phyloP scores from a whole-genome alignment of 2,113 vertebrate species.

The Anhinga rufa region DNA sequence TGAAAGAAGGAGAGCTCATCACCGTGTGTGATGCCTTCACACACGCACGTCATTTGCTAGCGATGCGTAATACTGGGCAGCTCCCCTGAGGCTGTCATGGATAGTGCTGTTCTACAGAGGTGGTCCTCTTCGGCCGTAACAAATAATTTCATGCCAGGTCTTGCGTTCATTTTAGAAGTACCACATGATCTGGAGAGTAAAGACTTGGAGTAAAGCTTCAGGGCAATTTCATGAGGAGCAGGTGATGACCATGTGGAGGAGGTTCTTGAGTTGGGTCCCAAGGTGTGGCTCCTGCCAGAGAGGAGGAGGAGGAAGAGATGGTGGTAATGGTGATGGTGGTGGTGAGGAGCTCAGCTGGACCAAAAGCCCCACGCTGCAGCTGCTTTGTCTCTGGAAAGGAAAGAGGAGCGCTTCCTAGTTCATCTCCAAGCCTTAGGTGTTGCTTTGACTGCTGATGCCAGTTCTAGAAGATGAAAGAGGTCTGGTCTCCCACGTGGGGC shows the following conservation, averaged over 20 bases:
- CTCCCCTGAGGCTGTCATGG: neutral
- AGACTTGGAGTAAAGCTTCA: neutral
- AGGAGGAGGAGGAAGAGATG: neutral
- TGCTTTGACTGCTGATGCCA: neutral
- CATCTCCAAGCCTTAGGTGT: neutral
- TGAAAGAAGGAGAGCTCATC: neutral
- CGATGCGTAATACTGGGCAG: accelerated
- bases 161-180: accelerated
- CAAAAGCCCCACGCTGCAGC: neutral
- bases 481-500: neutral
- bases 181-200: neutral
- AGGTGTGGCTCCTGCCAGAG: neutral
- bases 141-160: neutral
- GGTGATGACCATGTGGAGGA: neutral
- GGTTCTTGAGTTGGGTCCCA: neutral
- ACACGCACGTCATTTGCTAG: neutral
- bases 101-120: neutral
- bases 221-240: neutral
- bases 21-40: neutral
- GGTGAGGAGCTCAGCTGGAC: neutral
- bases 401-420: neutral
- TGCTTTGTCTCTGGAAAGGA: neutral
- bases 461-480: neutral
- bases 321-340: neutral
- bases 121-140: neutral